Evolutionary conservation across 2,888 invertebrate species (phyloP).

Genomic region (Branchipolynoe longqiensis): DNA sequence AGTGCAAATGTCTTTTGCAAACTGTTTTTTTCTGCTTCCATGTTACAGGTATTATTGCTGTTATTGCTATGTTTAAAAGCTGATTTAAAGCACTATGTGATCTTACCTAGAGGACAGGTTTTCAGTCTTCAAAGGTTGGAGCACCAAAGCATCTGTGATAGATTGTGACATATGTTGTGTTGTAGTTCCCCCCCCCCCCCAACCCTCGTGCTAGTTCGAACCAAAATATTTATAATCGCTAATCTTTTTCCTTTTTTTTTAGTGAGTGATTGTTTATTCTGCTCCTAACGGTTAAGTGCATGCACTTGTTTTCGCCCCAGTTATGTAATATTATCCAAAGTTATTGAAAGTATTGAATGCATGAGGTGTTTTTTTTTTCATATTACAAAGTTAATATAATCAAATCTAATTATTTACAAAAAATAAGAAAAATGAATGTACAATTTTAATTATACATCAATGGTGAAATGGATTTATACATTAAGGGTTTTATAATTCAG

Average conservation of each 20-base stretch:
- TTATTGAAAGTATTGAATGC: slow-evolving; percentile 3
- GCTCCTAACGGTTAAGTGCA: no score
- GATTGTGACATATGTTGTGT: slow-evolving; percentile 52
- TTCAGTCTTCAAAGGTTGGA: slow-evolving; percentile 5
- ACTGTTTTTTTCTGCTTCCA: neutral
- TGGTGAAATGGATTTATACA: no score
- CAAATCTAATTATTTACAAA: neutral
- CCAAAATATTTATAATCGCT: no score
- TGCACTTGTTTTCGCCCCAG: no score
- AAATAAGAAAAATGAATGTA: neutral
- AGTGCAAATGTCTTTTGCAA: no score
- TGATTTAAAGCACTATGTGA: slow-evolving; percentile 39
- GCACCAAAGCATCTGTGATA: slow-evolving; percentile 58
- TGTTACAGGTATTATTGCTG: slow-evolving; percentile 35
- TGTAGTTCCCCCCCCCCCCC: no score
- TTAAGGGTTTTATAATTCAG: no score
- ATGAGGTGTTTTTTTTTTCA: neutral
- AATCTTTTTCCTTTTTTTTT: no score
- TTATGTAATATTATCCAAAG: no score
- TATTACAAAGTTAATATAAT: neutral
- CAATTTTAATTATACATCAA: neutral
- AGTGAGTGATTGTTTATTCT: no score
- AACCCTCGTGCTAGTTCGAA: no score
- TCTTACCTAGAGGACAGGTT: slow-evolving; percentile 25
- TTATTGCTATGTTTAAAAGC: neutral